Conservation (phyloP, 1,140 invertebrate species). For the Penaeus indicus region DNA sequence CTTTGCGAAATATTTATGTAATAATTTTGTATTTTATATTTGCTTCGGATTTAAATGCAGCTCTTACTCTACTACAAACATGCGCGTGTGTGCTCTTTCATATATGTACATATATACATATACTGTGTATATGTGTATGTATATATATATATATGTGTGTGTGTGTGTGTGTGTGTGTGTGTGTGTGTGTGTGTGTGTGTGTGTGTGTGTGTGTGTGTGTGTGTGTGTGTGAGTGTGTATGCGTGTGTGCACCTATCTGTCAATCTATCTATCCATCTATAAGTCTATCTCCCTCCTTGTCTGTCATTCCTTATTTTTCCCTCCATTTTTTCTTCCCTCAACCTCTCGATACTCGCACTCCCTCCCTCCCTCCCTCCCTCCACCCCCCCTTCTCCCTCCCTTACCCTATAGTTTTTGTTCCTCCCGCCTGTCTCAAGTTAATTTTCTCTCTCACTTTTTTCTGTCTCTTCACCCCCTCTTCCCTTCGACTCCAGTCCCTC, state of each 20-base stretch:
- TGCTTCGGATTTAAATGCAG: no score
- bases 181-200: neutral
- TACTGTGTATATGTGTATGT: neutral
- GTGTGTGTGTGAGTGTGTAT: neutral
- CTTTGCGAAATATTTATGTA: no score
- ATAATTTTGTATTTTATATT: no score
- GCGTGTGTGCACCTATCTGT: neutral
- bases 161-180: neutral
- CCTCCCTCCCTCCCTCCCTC: neutral
- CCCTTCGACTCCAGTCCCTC: neutral
- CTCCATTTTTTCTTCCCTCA: neutral
- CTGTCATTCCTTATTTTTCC: no score
- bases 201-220: neutral
- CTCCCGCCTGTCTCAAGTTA: neutral
- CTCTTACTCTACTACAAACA: no score
- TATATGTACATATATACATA: neutral
- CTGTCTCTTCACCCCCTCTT: neutral
- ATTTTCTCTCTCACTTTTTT: neutral
- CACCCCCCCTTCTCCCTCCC: neutral
- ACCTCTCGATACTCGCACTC: neutral
- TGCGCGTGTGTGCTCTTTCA: neutral
- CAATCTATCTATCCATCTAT: neutral
- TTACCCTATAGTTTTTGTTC: neutral
- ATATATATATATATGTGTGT: neutral
- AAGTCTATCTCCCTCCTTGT: neutral